Evolutionary conservation across 2,797 vertebrate species (phyloP).

Genomic region (Paguma larvata): DNA sequence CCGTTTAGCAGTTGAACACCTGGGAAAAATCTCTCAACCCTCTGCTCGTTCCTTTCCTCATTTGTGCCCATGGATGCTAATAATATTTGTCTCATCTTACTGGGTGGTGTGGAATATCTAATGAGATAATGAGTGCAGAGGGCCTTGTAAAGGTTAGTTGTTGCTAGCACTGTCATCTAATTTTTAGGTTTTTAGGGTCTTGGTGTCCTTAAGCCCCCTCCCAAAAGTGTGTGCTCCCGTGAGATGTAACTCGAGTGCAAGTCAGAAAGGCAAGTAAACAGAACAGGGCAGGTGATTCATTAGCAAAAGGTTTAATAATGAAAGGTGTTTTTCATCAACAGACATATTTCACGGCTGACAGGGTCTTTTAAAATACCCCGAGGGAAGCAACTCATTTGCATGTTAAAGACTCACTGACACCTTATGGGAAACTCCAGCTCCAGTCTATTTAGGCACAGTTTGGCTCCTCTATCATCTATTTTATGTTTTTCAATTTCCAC

Average conservation of each 20-base stretch:
- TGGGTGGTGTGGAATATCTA: background rate
- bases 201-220: background rate
- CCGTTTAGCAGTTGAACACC: background rate
- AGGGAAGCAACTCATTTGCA: constrained; percentile 75
- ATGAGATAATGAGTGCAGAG: background rate
- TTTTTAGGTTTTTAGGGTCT: background rate
- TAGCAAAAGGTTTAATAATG: constrained; percentile 22
- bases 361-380: constrained; percentile 60
- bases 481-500: constrained; percentile 78
- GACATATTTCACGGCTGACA: constrained; percentile 69
- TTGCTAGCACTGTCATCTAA: background rate
- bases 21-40: background rate
- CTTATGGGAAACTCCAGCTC: constrained; percentile 72
- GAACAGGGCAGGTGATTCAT: constrained; percentile 48
- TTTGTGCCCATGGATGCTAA: background rate
- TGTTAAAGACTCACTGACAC: constrained; percentile 74
- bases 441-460: constrained; percentile 71
- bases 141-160: constrained; percentile 34
- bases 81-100: background rate
- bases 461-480: constrained; percentile 67
- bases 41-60: background rate
- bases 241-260: constrained; percentile 21
- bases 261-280: constrained; percentile 52
- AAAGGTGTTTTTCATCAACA: constrained; percentile 66
- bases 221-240: background rate